Conservation (phyloP, 1,140 invertebrate genomes). For the Papilio helenus region DNA sequence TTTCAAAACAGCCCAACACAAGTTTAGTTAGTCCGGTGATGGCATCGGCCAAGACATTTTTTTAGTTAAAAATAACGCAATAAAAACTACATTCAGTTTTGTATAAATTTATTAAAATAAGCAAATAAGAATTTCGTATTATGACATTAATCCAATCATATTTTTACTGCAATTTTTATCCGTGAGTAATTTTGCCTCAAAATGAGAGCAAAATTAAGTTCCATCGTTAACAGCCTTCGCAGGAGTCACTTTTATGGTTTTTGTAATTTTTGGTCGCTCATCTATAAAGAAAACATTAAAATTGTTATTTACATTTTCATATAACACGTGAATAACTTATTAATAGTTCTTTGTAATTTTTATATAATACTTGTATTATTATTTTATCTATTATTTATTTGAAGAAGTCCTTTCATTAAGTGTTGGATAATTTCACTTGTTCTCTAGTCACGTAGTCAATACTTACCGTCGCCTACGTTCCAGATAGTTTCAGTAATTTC, state of each 20-base stretch:
- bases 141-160: background rate
- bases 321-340: background rate
- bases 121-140: background rate
- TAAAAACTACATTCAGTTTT: background rate
- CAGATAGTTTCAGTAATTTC: conserved; percentile 50
- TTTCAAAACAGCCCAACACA: too few species aligned
- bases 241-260: conserved; percentile 12
- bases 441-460: conserved; percentile 5
- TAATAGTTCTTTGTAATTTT: background rate
- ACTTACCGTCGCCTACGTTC: conserved; percentile 43
- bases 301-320: background rate
- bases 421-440: background rate
- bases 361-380: background rate
- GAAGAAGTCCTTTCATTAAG: background rate
- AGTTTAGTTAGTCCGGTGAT: too few species aligned
- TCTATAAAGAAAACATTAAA: background rate
- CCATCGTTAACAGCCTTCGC: background rate
- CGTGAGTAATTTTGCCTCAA: background rate
- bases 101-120: background rate
- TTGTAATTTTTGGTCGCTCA: conserved; percentile 4
- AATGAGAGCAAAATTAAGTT: background rate
- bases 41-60: too few species aligned
- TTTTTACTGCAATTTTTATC: background rate
- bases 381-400: background rate
- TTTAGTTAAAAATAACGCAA: background rate